Evolutionary conservation across 2,888 invertebrate genomes (phyloP).

Genomic region (Pimpla rufipes): DNA sequence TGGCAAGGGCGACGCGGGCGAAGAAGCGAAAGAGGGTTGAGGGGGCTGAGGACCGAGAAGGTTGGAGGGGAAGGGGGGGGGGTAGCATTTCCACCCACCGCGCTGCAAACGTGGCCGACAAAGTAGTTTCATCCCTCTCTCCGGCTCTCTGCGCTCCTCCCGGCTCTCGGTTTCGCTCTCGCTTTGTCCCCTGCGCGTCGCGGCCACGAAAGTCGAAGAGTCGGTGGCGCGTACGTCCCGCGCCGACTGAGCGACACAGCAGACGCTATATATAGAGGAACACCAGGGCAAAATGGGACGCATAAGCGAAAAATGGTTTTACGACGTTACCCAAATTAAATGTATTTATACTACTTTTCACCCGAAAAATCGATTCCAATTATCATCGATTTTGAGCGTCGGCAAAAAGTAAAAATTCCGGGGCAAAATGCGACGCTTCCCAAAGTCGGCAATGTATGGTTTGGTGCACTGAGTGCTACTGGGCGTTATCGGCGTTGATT

Average conservation of each 20-base stretch:
- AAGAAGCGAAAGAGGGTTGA: conserved; percentile 42
- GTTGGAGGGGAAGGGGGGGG: background rate
- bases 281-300: too few relatives aligned
- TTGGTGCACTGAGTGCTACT: too few relatives aligned
- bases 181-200: conserved; percentile 5
- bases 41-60: background rate
- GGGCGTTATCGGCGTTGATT: too few relatives aligned
- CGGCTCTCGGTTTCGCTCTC: conserved; percentile 33
- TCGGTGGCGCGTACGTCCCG: conserved; percentile 26
- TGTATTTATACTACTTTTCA: too few relatives aligned
- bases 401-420: too few relatives aligned
- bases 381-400: too few relatives aligned
- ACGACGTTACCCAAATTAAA: too few relatives aligned
- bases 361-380: too few relatives aligned
- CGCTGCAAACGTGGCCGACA: conserved; percentile 58
- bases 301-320: too few relatives aligned
- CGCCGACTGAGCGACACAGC: conserved; percentile 28
- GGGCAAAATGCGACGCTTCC: too few relatives aligned
- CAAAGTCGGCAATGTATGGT: too few relatives aligned
- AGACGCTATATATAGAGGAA: too few relatives aligned
- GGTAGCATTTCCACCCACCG: conserved; percentile 52
- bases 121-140: conserved; percentile 47
- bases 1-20: conserved; percentile 54
- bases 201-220: conserved; percentile 59
- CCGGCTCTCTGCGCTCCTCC: conserved; percentile 42